These are phyloP conservation scores for Antechinus stuartii DNA, from an alignment of 2,113 vertebrate species.

Conservation along the genomic window DNA sequence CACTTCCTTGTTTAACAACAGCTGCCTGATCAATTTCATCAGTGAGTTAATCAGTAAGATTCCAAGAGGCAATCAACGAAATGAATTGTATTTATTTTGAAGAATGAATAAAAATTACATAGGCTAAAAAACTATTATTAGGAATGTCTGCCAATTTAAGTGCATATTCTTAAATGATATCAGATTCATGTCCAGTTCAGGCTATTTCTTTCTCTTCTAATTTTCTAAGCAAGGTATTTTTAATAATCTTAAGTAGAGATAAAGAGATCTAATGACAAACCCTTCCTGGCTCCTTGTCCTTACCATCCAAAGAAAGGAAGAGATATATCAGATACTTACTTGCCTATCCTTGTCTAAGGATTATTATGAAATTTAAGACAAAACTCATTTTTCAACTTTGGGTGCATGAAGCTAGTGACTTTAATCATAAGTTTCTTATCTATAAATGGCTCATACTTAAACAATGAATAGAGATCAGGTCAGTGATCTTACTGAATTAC, in stretches of 20 bases:
- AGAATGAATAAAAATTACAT: neutral
- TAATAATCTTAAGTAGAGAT: neutral
- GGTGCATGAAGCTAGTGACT: neutral
- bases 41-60: neutral
- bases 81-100: neutral
- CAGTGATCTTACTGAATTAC: neutral
- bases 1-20: slow-evolving; percentile 1
- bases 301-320: neutral
- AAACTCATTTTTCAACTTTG: neutral
- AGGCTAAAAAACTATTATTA: neutral
- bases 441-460: neutral
- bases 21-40: neutral
- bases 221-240: neutral
- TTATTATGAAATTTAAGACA: neutral
- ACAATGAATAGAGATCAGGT: neutral
- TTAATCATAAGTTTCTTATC: neutral
- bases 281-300: neutral
- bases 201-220: slow-evolving; percentile 31
- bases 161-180: neutral
- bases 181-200: neutral
- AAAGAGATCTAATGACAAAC: neutral
- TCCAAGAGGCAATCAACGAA: slow-evolving; percentile 8
- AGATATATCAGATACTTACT: neutral
- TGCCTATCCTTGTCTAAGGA: neutral
- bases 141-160: neutral